Evolutionary conservation across 2,113 vertebrate species (phyloP), one percentile per base, ranked within the genome.

Genomic region (Thinocorus orbignyianus): DNA sequence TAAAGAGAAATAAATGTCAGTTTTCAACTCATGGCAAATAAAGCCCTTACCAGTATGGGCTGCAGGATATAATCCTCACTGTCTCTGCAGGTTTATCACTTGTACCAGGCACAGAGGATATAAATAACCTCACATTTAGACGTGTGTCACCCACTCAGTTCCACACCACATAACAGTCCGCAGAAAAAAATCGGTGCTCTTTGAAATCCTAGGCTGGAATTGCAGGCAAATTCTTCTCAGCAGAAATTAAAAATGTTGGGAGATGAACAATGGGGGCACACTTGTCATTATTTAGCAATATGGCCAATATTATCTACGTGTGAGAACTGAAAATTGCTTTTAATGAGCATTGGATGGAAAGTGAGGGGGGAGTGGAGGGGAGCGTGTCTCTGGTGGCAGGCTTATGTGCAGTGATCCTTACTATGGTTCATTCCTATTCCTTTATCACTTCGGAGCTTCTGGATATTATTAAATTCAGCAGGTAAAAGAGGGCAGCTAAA

Each of bases 1-100:
- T 92, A 92, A 95, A 92, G 68, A 81, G 71, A 92, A 94, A 93
- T 78, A 94, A 93, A 88, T 64, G 90, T 84, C 64, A 60, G 33
- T 79, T 90, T 95, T 74, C 60, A 71, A 39, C 72, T 62, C 76
- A 85, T 55, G 25, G 26, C 48, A 81, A 91, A 77, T 31, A 92
- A 77, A 94, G 62, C 41, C 51, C 48, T 79, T 58, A 70, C 71
- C 54, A 77, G 46, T 17, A 61, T 25, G 55, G 64, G 51, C 54
- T 86, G 61, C 42, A 93, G 69, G 84, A 74, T 86, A 35, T 23
- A 55, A 82, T 90, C 71, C 90, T 94, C 46, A 13, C 76, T 69
- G 44, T 55, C 86, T 91, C 79, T 57, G 66, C 81, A 88, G 70
- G 96, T 94, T 68, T 92, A 88, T 87, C 86, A 54, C 46, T 94